Evolutionary conservation across 2,113 vertebrate species (phyloP).

Genomic region (Mixornis gularis): DNA sequence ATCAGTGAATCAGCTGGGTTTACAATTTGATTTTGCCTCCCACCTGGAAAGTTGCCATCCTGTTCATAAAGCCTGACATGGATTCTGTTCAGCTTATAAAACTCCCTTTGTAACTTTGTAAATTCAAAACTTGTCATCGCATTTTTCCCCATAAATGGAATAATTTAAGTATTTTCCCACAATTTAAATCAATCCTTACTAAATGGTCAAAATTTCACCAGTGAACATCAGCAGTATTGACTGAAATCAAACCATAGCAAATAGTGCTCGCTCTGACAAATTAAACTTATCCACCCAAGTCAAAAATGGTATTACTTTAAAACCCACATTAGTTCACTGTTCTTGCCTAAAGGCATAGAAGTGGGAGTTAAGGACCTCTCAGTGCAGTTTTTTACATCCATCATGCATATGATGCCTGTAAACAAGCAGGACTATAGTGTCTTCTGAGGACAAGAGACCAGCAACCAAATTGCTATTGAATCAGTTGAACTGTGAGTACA

Average conservation of each 20-base stretch:
- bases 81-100: neutral
- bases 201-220: neutral
- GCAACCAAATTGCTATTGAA: conserved; percentile 27
- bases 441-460: conserved; percentile 45
- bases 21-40: neutral
- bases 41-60: neutral
- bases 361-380: neutral
- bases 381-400: neutral
- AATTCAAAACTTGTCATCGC: neutral
- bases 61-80: neutral
- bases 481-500: conserved; percentile 26
- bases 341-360: neutral
- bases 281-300: neutral
- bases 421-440: neutral
- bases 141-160: neutral
- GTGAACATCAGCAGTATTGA: neutral
- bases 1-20: neutral
- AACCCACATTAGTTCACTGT: neutral
- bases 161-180: neutral
- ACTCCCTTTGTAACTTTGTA: neutral
- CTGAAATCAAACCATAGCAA: neutral
- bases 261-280: neutral
- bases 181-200: neutral
- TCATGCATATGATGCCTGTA: neutral
- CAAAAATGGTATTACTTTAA: neutral